phyloP scores from a whole-genome alignment of 92 coral and sea anemone genomes.

The Epizoanthus fatuus region DNA sequence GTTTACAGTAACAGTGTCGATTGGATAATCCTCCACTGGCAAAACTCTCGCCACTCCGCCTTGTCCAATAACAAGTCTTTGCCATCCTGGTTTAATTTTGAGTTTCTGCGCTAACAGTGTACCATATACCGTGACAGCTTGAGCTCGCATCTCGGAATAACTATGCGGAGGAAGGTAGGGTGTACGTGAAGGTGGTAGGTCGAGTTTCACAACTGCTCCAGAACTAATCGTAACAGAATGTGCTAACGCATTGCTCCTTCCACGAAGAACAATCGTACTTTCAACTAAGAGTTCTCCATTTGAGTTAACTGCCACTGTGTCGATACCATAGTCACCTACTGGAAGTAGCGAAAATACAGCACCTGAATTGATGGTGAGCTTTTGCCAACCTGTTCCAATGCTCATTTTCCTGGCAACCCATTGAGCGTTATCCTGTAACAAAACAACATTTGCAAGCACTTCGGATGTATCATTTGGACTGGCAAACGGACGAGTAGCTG shows the following conservation, averaged over 20 bases:
- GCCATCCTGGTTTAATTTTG: slow-evolving; percentile 88
- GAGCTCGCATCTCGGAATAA: slow-evolving; percentile 29
- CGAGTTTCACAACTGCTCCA: slow-evolving; percentile 21
- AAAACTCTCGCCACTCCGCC: slow-evolving; percentile 66
- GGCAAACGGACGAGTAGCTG: slow-evolving; percentile 24
- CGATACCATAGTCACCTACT: slow-evolving; percentile 31
- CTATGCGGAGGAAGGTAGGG: slow-evolving; percentile 16
- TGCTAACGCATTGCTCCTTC: slow-evolving; percentile 14
- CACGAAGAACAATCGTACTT: slow-evolving; percentile 35
- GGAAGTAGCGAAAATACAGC: slow-evolving; percentile 21
- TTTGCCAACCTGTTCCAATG: slow-evolving; percentile 24
- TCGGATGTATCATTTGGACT: slow-evolving; percentile 26
- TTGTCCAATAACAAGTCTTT: slow-evolving; percentile 67
- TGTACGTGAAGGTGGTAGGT: slow-evolving; percentile 17
- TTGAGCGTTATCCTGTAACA: slow-evolving; percentile 16
- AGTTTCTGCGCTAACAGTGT: slow-evolving; percentile 68
- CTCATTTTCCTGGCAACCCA: slow-evolving; percentile 34
- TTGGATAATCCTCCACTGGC: slow-evolving; percentile 69
- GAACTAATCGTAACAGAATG: slow-evolving; percentile 12
- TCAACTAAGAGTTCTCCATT: slow-evolving; percentile 12
- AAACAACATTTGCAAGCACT: slow-evolving; percentile 4
- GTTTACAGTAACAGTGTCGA: slow-evolving; percentile 63
- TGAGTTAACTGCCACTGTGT: slow-evolving; percentile 17
- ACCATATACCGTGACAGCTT: slow-evolving; percentile 75
- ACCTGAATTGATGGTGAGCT: slow-evolving; percentile 12